phyloP scores from a whole-genome alignment of 2,888 invertebrate genomes.

The Drosophila vallismaia region DNA sequence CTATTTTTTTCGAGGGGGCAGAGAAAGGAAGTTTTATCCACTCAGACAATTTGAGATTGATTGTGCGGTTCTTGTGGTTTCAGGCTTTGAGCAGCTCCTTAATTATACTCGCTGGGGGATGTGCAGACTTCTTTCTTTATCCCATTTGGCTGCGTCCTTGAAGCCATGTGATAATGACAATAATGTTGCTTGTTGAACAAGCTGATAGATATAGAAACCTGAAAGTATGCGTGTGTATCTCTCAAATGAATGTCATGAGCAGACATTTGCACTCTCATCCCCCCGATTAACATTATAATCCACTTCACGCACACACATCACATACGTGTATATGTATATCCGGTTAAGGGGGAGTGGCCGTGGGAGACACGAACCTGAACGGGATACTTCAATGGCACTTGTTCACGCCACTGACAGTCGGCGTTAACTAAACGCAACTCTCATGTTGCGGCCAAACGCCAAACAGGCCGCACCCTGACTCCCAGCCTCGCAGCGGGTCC shows the following conservation, averaged over 20 bases:
- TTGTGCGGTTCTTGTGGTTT: constrained; percentile 54
- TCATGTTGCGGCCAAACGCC: constrained; percentile 24
- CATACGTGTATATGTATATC: constrained; percentile 23
- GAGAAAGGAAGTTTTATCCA: constrained; percentile 6
- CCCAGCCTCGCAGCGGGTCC: not conserved
- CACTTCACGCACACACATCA: constrained; percentile 36
- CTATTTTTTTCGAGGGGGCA: constrained; percentile 15
- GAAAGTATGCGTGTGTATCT: constrained; percentile 10
- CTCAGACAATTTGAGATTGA: constrained; percentile 65
- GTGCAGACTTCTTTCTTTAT: constrained; percentile 17
- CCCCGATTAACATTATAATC: constrained; percentile 47
- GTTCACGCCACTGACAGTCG: constrained; percentile 59
- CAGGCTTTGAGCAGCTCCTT: constrained; percentile 50
- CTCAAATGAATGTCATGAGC: constrained; percentile 66
- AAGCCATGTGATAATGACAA: constrained; percentile 48
- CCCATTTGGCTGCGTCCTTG: constrained; percentile 28
- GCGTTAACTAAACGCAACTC: constrained; percentile 46
- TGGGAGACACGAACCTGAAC: constrained; percentile 23
- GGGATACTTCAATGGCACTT: constrained; percentile 54
- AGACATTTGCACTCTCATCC: constrained; percentile 50
- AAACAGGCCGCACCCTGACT: constrained; percentile 9
- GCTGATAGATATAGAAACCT: constrained; percentile 10
- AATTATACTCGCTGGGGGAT: constrained; percentile 43
- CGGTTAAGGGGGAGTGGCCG: not conserved
- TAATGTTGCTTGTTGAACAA: constrained; percentile 49